These are phyloP conservation scores for Otus sunia DNA, from an alignment of 2,113 vertebrate genomes.

Conservation along the genomic window DNA sequence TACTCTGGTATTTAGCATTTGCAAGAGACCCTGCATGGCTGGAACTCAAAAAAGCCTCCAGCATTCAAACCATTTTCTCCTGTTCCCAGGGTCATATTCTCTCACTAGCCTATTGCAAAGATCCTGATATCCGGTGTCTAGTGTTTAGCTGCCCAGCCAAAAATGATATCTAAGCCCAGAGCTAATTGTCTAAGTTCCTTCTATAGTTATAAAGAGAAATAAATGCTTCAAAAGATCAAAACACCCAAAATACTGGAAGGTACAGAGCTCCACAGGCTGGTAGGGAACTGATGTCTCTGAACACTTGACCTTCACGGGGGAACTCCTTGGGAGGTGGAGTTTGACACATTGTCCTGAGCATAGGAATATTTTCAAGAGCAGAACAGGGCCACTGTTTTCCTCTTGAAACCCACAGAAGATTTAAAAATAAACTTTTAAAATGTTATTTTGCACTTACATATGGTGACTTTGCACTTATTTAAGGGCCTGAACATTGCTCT, in stretches of 20 bases:
- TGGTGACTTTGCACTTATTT: neutral
- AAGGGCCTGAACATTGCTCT: neutral
- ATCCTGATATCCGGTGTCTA: neutral
- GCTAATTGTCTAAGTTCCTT: neutral
- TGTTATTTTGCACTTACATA: neutral
- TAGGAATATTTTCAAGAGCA: neutral
- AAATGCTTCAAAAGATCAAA: constrained; percentile 18
- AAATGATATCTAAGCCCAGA: neutral
- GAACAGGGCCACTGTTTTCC: neutral
- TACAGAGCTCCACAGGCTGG: neutral
- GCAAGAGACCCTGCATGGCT: neutral
- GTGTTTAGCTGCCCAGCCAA: neutral
- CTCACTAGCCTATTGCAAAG: neutral
- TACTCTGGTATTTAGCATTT: neutral
- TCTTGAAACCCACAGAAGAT: neutral
- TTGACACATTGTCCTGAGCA: neutral
- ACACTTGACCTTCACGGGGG: neutral
- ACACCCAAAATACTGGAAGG: neutral
- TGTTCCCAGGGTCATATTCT: neutral
- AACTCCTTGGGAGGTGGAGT: neutral
- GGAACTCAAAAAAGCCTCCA: neutral
- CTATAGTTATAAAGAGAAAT: neutral
- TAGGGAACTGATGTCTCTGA: neutral
- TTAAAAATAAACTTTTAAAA: neutral
- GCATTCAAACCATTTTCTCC: neutral